Evolutionary conservation across 1,140 invertebrate genomes (phyloP), one percentile per base, ranked within the genome.

Genomic region (Trigoniulus corallinus): DNA sequence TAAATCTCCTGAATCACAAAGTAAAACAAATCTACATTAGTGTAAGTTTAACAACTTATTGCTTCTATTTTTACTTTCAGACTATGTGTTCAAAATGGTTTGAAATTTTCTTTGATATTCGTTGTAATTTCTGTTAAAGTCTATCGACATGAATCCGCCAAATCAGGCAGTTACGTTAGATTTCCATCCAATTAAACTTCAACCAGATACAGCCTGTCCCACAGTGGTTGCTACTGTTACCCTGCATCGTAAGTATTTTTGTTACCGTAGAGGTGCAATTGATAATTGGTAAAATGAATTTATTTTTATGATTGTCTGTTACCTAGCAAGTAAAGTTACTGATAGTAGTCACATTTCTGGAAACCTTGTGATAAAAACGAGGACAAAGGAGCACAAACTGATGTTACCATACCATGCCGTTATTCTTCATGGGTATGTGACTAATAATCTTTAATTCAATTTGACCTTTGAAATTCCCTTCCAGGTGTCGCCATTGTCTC

Each of bases 1-100:
- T 87, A 48, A 74, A 72, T 58, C 67, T 87, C 40, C 72, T 79
- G 56, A 87, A 86, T 67, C 81, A 82, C 43, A 75, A 77, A 15
- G 74, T 73, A 56, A 80, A 78, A 63, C 67, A 78, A 52, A 72
- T 85, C 50, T 75, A 78, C 66, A 72, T 84, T 63, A 71, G 78
- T 62, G 81, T 82, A 69, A 66, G 75, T 62, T n/a, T n/a, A n/a
- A n/a, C n/a, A n/a, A n/a, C n/a, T n/a, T n/a, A n/a, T n/a, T n/a
- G n/a, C n/a, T n/a, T n/a, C n/a, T n/a, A n/a, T n/a, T n/a, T n/a
- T n/a, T n/a, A n/a, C n/a, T n/a, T n/a, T n/a, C n/a, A n/a, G n/a
- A n/a, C n/a, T n/a, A n/a, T n/a, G n/a, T n/a, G n/a, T n/a, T 41
- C 13, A 53, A 52, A 7, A 34, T 23, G n/a, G 4, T 47, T 4